A percentile compares a stretch with the other conserved stretches of the same genome.
These are phyloP conservation scores for Aphodius granarius DNA, from an alignment of 2,888 invertebrate genomes.

Conservation along the genomic window DNA sequence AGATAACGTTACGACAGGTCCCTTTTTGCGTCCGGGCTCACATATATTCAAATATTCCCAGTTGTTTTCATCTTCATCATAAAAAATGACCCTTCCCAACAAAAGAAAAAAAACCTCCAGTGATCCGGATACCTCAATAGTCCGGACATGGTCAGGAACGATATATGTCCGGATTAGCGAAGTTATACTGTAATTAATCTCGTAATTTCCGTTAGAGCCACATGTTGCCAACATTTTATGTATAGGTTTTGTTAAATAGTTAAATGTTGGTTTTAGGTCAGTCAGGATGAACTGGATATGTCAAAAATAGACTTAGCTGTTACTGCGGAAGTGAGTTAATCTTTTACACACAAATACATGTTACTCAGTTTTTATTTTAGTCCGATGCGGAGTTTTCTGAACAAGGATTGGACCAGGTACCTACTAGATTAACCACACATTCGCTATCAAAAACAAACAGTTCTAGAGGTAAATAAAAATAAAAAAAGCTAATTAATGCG, in stretches of 20 bases:
- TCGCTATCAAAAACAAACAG: conserved; percentile 46
- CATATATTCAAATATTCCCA: too few relatives aligned
- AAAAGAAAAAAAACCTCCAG: too few relatives aligned
- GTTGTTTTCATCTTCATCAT: too few relatives aligned
- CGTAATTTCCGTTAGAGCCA: too few relatives aligned
- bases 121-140: too few relatives aligned
- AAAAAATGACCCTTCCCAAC: too few relatives aligned
- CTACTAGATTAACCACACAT: conserved; percentile 59
- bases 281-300: conserved; percentile 38
- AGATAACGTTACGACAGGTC: too few relatives aligned
- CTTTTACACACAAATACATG: neutral
- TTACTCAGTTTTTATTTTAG: conserved; percentile 49
- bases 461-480: conserved; percentile 41
- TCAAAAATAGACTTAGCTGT: conserved; percentile 40
- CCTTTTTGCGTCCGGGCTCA: too few relatives aligned
- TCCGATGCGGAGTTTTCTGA: conserved; percentile 62
- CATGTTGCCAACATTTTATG: neutral
- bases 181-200: too few relatives aligned
- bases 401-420: conserved; percentile 65
- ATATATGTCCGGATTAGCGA: too few relatives aligned
- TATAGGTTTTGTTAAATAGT: neutral
- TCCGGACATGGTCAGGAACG: too few relatives aligned
- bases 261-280: conserved; percentile 33
- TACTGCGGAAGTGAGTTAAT: conserved; percentile 41
- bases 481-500: neutral